Base-by-base conservation (phyloP, 2,888 invertebrate species). In the Tachina grossa region DNA sequence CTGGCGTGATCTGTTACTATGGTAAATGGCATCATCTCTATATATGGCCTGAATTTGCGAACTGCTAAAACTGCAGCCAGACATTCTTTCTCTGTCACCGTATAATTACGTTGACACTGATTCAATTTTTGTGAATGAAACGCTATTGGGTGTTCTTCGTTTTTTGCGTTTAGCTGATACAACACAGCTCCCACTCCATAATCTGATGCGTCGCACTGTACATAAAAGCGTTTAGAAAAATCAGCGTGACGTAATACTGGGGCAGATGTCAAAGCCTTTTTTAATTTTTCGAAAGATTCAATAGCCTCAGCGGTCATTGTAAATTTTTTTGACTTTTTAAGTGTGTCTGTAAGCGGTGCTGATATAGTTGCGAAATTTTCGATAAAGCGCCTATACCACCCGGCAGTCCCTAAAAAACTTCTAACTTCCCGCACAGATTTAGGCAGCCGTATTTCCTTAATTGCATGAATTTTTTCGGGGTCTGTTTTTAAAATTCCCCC, bases 141-240 rank as follows among this genome's bases (percentile, higher is more conserved):
- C 1, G 39, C 66, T 13, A 66, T 49, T 9, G 49, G 66, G 10
- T 66, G 66, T 16, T 66, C 49, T 10, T 66, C 66, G 4, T 66
- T 22, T 1, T 66, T 51, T 2, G 0, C 16, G 11, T 39, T 51
- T 13, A 47, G 47, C 3, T 47, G 47, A 13, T 47, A 47, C 13
- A 47, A 47, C 4, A 47, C 13, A 1, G 47, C 5, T 47, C 47
- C 47, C 13, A 47, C 47, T 9, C 47, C 47, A 47, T 47, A 47
- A 3, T 47, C 47, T 14, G 47, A 47, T 47, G 10, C 47, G 14
- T 47, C 47, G 4, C 47, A 47, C 14, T 47, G 47, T 0, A 47
- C 47, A 47, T 10, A 47, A 47, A 47, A 47, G 13, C 13, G 47
- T 47, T 47, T 47, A 3, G 31, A 31, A 31, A 31, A 31, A 31